Conservation (phyloP, 2,797 vertebrate genomes). For the Anas bernieri region DNA sequence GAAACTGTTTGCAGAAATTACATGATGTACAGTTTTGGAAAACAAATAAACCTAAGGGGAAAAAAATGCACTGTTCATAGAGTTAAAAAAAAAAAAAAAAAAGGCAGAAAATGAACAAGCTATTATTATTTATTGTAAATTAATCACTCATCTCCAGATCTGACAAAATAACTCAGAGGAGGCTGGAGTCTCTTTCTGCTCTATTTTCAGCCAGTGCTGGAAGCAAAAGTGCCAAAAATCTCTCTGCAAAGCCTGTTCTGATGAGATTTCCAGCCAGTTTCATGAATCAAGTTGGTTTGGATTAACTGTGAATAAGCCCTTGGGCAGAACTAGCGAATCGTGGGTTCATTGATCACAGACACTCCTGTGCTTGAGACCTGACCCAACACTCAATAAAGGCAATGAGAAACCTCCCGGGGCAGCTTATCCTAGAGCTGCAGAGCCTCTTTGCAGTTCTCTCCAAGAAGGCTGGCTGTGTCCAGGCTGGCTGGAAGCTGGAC, state of each 20-base stretch:
- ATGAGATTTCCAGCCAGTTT: constrained; percentile 51
- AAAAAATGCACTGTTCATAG: neutral
- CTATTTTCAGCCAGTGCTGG: neutral
- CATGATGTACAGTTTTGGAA: neutral
- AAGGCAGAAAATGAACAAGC: neutral
- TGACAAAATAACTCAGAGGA: neutral
- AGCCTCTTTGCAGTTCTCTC: neutral
- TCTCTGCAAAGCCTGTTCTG: constrained; percentile 29
- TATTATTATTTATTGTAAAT: constrained; percentile 15
- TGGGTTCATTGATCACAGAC: constrained; percentile 31
- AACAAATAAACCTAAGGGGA: neutral
- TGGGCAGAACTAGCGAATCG: constrained; percentile 7
- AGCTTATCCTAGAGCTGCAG: neutral
- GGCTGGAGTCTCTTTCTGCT: constrained; percentile 9
- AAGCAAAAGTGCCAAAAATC: constrained; percentile 40
- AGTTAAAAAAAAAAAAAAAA: fast-evolving
- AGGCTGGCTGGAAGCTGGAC: neutral
- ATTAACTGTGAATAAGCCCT: constrained; percentile 33
- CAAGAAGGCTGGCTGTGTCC: neutral
- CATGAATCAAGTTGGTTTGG: constrained; percentile 38
- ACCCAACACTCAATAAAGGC: constrained; percentile 22
- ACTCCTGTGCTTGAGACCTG: neutral
- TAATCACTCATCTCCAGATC: neutral
- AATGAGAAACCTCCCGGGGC: neutral
- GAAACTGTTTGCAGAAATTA: neutral